phyloP scores from a whole-genome alignment of 2,113 vertebrate species.

The Lathamus discolor region DNA sequence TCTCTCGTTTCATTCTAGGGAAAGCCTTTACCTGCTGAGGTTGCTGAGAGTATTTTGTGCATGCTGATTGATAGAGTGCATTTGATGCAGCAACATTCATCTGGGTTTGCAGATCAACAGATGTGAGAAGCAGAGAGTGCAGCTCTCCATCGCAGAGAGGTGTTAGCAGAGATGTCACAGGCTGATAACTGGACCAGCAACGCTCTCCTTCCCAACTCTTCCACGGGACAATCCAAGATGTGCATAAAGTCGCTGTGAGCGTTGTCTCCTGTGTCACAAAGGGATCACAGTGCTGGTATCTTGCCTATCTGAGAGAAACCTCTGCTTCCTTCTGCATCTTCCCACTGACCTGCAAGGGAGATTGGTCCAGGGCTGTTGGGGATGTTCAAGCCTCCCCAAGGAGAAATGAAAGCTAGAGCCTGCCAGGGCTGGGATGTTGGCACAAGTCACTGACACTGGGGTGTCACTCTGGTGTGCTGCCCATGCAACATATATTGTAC shows the following conservation, averaged over 20 bases:
- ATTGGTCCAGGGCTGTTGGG: neutral
- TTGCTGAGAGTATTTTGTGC: neutral
- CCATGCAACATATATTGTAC: neutral
- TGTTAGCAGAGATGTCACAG: slow-evolving; percentile 32
- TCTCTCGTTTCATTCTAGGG: neutral
- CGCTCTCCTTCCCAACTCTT: neutral
- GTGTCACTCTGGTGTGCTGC: neutral
- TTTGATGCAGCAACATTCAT: neutral
- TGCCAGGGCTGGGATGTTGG: neutral
- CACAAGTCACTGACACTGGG: neutral
- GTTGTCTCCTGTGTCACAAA: neutral
- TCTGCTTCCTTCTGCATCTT: neutral
- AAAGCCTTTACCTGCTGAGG: neutral
- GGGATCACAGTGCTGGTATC: neutral
- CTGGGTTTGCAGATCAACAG: slow-evolving; percentile 16
- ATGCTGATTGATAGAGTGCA: neutral
- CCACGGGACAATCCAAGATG: neutral
- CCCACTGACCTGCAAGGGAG: neutral
- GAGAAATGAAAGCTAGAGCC: neutral
- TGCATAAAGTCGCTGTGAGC: neutral
- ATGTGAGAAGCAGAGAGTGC: neutral
- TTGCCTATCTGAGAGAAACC: neutral
- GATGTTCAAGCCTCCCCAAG: neutral
- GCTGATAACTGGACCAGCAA: neutral
- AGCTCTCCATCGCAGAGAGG: neutral